Conservation (phyloP, 92 coral and sea anemone genomes). For the Palythoa caribaeorum region DNA sequence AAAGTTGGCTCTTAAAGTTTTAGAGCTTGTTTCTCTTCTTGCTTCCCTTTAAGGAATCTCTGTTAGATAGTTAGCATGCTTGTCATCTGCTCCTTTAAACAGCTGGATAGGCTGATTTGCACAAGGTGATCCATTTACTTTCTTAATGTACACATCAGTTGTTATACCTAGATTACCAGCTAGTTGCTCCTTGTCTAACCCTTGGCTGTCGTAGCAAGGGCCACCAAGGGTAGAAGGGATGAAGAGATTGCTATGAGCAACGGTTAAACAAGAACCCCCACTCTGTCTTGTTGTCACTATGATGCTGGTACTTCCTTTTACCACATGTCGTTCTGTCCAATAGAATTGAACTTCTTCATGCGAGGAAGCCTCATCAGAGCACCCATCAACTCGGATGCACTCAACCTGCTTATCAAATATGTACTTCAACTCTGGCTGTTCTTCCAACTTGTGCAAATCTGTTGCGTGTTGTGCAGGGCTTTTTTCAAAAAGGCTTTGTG, state of each 20-base stretch:
- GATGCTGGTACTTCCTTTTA: constrained; percentile 32
- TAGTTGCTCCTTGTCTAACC: constrained; percentile 65
- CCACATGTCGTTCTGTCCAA: constrained; percentile 69
- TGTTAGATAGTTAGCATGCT: constrained; percentile 47
- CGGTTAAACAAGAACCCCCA: constrained; percentile 58
- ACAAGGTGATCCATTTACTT: constrained; percentile 73
- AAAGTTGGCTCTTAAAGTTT: constrained; percentile 47
- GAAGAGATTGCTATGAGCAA: constrained; percentile 62
- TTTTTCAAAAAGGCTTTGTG: constrained; percentile 57
- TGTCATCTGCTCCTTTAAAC: constrained; percentile 62
- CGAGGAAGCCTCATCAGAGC: constrained; percentile 67
- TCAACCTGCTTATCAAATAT: constrained; percentile 51
- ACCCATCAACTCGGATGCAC: constrained; percentile 69
- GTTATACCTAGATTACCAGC: constrained; percentile 52
- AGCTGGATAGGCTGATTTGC: constrained; percentile 56
- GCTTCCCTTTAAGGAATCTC: constrained; percentile 60
- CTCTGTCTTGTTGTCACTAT: constrained; percentile 67
- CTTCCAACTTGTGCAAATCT: constrained; percentile 65
- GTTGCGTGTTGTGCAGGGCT: constrained; percentile 69
- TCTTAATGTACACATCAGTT: constrained; percentile 67
- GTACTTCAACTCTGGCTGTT: constrained; percentile 28
- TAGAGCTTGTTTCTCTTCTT: constrained; percentile 47
- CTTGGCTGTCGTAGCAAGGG: constrained; percentile 51
- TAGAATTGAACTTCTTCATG: constrained; percentile 68
- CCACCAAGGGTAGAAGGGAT: constrained; percentile 74